A percentile compares a stretch with the other conserved stretches of the same genome.
Conservation (phyloP, 2,888 invertebrate species). For the Lacanobia wlatinum region DNA sequence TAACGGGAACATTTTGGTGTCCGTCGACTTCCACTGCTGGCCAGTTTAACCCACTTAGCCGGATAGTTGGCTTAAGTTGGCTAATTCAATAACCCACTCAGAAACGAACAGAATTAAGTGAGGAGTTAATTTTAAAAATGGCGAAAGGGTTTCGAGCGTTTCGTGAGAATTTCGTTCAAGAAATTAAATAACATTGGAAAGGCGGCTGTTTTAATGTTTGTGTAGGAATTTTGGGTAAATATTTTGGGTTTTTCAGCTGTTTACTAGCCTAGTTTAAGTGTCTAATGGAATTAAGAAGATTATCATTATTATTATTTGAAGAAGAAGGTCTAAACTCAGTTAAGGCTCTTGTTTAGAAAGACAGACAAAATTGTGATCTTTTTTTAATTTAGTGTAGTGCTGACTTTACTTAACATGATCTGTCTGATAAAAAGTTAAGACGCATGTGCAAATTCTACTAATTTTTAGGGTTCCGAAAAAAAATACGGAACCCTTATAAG, state of each 20-base stretch:
- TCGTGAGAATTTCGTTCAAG: slow-evolving; percentile 21
- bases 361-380: no score
- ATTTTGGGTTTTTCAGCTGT: slow-evolving; percentile 10
- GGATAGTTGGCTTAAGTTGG: slow-evolving; percentile 72
- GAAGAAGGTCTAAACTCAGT: not conserved
- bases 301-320: not conserved
- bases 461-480: no score
- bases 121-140: slow-evolving; percentile 64
- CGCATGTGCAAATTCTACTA: no score
- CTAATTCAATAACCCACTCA: slow-evolving; percentile 70
- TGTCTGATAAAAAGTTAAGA: no score
- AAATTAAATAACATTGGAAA: slow-evolving; percentile 45
- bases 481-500: no score
- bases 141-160: slow-evolving; percentile 29
- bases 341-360: not conserved
- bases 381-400: not conserved
- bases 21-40: slow-evolving; percentile 43
- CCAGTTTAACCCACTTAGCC: slow-evolving; percentile 53
- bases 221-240: slow-evolving; percentile 5
- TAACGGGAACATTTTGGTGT: slow-evolving; percentile 54
- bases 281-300: not conserved
- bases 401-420: not conserved
- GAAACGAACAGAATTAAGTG: slow-evolving; percentile 66
- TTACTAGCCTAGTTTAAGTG: not conserved
- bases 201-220: slow-evolving; percentile 10